phyloP scores from a whole-genome alignment of 1,140 invertebrate species.

The Cydia pomonella region DNA sequence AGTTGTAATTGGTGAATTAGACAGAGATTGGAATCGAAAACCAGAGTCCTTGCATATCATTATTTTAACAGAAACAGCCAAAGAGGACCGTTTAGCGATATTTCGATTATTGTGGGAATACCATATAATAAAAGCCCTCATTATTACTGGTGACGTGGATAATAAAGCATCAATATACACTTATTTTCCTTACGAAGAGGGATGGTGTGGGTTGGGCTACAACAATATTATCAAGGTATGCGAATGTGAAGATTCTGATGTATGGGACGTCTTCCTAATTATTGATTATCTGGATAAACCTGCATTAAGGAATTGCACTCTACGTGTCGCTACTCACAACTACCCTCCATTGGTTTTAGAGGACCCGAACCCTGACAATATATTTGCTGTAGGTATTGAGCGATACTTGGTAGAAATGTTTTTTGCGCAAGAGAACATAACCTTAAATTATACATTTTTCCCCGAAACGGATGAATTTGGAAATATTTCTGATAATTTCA shows the following conservation, averaged over 20 bases:
- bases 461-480: constrained; percentile 21
- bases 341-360: not conserved
- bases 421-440: not conserved
- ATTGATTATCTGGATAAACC: not conserved
- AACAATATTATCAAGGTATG: not conserved
- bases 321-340: constrained; percentile 14
- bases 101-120: constrained; percentile 2
- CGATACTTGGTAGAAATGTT: constrained; percentile 11
- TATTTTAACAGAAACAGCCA: not conserved
- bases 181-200: constrained; percentile 8
- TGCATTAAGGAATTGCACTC: constrained; percentile 16
- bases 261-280: not conserved
- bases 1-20: not conserved
- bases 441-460: constrained; percentile 12
- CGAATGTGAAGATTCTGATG: not conserved
- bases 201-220: not conserved
- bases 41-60: not conserved
- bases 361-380: not conserved
- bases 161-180: not conserved
- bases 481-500: constrained; percentile 26
- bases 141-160: not conserved
- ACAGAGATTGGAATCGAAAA: constrained; percentile 14
- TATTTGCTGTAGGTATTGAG: constrained; percentile 11
- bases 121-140: not conserved
- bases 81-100: not conserved